phyloP scores from a whole-genome alignment of 1,140 invertebrate species.

The Berghia stephanieae region DNA sequence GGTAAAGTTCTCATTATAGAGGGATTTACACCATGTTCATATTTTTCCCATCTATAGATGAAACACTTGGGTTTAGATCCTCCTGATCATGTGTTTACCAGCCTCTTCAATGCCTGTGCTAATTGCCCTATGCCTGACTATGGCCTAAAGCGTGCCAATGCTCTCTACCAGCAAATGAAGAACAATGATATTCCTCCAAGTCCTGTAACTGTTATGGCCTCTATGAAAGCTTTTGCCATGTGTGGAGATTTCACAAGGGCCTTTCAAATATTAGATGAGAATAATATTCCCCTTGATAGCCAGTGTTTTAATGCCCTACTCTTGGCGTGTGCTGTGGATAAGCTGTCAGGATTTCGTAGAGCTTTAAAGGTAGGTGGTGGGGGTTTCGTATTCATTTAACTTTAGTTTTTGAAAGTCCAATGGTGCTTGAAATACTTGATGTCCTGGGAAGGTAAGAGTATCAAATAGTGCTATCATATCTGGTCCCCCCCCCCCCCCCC shows the following conservation, averaged over 20 bases:
- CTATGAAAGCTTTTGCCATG: conserved; percentile 89
- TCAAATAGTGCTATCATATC: no score
- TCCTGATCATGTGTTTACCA: conserved; percentile 79
- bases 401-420: no score
- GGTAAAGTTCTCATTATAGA: background rate
- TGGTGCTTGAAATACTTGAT: no score
- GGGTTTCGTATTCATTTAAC: no score
- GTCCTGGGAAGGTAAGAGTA: no score
- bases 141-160: conserved; percentile 74
- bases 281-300: conserved; percentile 73
- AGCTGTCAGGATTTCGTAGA: conserved; percentile 81
- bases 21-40: background rate
- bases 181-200: conserved; percentile 78
- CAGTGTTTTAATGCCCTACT: conserved; percentile 83
- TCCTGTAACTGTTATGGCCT: conserved; percentile 82
- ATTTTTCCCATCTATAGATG: conserved; percentile 70
- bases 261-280: conserved; percentile 85
- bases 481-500: no score
- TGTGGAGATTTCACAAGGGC: conserved; percentile 80
- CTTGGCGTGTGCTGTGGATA: conserved; percentile 82
- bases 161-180: conserved; percentile 75
- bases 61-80: conserved; percentile 77
- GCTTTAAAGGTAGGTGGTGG: conserved; percentile 75
- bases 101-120: conserved; percentile 87
- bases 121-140: conserved; percentile 77